These are phyloP conservation scores for Limosa lapponica DNA, from an alignment of 2,797 vertebrate genomes.

Conservation along the genomic window DNA sequence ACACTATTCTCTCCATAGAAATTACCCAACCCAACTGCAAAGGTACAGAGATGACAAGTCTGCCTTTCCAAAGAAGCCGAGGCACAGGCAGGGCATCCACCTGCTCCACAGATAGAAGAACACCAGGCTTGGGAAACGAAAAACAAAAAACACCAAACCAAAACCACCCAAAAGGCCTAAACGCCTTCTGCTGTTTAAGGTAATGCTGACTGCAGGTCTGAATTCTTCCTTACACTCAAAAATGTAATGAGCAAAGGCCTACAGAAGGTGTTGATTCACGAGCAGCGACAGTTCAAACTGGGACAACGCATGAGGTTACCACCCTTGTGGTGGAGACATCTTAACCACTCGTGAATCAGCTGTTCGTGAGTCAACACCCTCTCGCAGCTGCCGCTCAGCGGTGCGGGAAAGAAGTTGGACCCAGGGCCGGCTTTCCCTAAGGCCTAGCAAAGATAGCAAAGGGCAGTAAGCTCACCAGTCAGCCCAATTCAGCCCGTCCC, in stretches of 20 bases:
- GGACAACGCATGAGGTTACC: neutral
- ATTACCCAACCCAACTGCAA: neutral
- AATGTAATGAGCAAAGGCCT: neutral
- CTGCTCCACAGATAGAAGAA: neutral
- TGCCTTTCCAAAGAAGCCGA: neutral
- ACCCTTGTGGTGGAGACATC: neutral
- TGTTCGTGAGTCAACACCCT: neutral
- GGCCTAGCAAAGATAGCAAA: neutral
- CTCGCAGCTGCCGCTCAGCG: neutral
- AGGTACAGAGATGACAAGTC: neutral
- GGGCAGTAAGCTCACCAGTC: neutral
- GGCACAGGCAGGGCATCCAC: neutral
- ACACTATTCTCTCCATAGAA: neutral
- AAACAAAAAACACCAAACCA: neutral
- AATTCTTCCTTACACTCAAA: constrained; percentile 6
- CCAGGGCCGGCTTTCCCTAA: neutral
- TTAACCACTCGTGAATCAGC: neutral
- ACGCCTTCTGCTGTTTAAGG: neutral
- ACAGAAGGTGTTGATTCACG: neutral
- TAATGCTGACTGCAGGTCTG: neutral
- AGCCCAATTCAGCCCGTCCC: neutral
- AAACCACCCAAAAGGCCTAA: neutral
- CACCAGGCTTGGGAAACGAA: neutral
- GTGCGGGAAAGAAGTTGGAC: neutral
- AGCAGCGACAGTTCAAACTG: neutral